These are phyloP conservation scores for Takifugu ocellatus DNA, from an alignment of 2,797 vertebrate species.

Conservation along the genomic window DNA sequence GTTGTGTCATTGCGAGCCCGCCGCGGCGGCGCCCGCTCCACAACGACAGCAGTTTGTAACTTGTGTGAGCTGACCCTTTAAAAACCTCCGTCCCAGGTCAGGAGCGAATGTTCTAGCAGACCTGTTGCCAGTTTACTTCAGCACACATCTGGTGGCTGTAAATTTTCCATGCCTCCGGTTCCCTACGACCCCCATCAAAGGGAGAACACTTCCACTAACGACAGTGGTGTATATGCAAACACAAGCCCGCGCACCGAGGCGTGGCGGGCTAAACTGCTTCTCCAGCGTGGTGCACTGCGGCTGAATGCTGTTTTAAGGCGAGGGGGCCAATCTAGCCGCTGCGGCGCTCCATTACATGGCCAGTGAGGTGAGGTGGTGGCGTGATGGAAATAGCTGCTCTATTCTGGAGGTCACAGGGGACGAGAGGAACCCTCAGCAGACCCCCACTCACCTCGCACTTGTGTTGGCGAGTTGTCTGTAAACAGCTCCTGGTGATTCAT, in stretches of 20 bases:
- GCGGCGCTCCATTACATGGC: conserved; percentile 64
- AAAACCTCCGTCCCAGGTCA: not conserved
- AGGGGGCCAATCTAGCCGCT: conserved; percentile 50
- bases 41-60: not conserved
- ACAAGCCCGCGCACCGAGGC: conserved; percentile 17
- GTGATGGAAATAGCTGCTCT: conserved; percentile 61
- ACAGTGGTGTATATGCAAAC: conserved; percentile 41
- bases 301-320: conserved; percentile 52
- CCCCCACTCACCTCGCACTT: conserved; percentile 1
- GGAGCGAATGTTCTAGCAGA: conserved; percentile 4
- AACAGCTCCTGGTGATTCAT: conserved; percentile 27
- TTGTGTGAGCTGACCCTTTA: conserved; percentile 5
- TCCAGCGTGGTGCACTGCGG: conserved; percentile 20
- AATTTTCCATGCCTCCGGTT: conserved; percentile 23
- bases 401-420: conserved; percentile 61
- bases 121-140: conserved; percentile 19
- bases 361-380: conserved; percentile 57
- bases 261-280: conserved; percentile 32
- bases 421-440: conserved; percentile 16
- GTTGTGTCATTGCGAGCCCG: not conserved
- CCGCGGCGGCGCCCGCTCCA: not conserved
- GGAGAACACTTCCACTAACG: conserved; percentile 12
- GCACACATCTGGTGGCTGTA: conserved; percentile 29
- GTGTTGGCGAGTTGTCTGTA: conserved; percentile 3
- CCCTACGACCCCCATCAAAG: conserved; percentile 35